These are phyloP conservation scores for Anthophora plumipes DNA, from an alignment of 2,888 invertebrate species.

Conservation along the genomic window DNA sequence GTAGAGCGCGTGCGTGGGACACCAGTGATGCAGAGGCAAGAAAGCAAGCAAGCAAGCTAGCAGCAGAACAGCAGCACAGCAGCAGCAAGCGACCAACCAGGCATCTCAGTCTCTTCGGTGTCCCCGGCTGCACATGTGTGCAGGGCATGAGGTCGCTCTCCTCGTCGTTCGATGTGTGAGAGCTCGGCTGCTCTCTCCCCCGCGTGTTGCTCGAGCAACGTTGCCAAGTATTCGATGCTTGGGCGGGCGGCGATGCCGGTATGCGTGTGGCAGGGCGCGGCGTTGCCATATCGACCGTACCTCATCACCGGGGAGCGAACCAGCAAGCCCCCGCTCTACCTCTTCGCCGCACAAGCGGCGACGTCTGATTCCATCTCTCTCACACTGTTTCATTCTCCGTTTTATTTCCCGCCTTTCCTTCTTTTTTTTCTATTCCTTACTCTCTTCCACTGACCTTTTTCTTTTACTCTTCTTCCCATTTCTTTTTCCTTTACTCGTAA, in stretches of 20 bases:
- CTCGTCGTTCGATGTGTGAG: slow-evolving; percentile 71
- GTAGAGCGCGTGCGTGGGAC: slow-evolving; percentile 64
- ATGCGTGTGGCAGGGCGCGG: slow-evolving; percentile 78
- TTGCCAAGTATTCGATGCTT: slow-evolving; percentile 66
- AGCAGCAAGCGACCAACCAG: slow-evolving; percentile 43
- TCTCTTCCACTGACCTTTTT: neutral
- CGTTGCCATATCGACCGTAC: slow-evolving; percentile 84
- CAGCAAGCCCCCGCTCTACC: slow-evolving; percentile 33
- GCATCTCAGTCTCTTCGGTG: slow-evolving; percentile 67
- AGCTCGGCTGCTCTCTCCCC: slow-evolving; percentile 62
- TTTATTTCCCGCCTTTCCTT: slow-evolving; percentile 29
- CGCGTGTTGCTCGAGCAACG: slow-evolving; percentile 56
- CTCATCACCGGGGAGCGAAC: slow-evolving; percentile 69
- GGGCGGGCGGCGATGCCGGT: slow-evolving; percentile 72
- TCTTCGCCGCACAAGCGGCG: neutral
- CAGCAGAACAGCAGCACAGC: neutral
- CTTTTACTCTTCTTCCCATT: neutral
- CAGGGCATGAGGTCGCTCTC: slow-evolving; percentile 77
- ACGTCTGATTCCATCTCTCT: slow-evolving; percentile 29
- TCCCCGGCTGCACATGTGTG: slow-evolving; percentile 73
- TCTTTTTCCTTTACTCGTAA: neutral
- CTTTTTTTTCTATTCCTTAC: neutral
- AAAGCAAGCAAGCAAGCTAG: slow-evolving; percentile 33
- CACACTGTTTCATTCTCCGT: slow-evolving; percentile 43
- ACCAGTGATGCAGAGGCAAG: slow-evolving; percentile 37